These are phyloP conservation scores for Lagorchestes hirsutus DNA, from an alignment of 2,797 vertebrate species.

Conservation along the genomic window DNA sequence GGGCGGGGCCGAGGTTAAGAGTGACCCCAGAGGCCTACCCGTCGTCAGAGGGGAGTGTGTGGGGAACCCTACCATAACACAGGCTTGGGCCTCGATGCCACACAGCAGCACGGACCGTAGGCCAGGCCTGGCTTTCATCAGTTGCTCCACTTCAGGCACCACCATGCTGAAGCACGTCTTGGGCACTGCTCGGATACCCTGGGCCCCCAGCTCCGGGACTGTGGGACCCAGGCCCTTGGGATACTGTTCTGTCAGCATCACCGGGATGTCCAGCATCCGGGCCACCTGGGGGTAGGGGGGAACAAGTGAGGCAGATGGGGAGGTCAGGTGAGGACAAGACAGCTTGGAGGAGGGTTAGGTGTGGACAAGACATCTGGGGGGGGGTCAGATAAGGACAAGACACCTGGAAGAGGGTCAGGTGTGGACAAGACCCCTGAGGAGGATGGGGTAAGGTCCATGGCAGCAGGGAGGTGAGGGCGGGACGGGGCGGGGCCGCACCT, in stretches of 20 bases:
- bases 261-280: slow-evolving; percentile 87
- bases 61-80: slow-evolving; percentile 89
- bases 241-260: slow-evolving; percentile 93
- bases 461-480: neutral
- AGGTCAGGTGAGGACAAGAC: neutral
- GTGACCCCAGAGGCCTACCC: neutral
- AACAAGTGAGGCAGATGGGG: neutral
- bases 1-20: neutral
- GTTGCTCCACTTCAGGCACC: slow-evolving; percentile 79
- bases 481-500: slow-evolving; percentile 82
- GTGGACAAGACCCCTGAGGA: neutral
- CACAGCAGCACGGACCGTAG: slow-evolving; percentile 92
- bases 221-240: slow-evolving; percentile 93
- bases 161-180: slow-evolving; percentile 95
- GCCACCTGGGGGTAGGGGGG: slow-evolving; percentile 84
- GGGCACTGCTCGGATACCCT: slow-evolving; percentile 85
- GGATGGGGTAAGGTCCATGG: accelerated
- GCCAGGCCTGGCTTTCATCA: slow-evolving; percentile 76
- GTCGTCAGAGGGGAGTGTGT: neutral
- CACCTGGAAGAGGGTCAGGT: too few relatives aligned
- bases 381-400: neutral
- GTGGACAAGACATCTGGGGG: neutral
- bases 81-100: slow-evolving; percentile 93
- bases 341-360: neutral
- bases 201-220: slow-evolving; percentile 91